phyloP scores from a whole-genome alignment of 2,888 invertebrate species.

The Yponomeuta sedellus region DNA sequence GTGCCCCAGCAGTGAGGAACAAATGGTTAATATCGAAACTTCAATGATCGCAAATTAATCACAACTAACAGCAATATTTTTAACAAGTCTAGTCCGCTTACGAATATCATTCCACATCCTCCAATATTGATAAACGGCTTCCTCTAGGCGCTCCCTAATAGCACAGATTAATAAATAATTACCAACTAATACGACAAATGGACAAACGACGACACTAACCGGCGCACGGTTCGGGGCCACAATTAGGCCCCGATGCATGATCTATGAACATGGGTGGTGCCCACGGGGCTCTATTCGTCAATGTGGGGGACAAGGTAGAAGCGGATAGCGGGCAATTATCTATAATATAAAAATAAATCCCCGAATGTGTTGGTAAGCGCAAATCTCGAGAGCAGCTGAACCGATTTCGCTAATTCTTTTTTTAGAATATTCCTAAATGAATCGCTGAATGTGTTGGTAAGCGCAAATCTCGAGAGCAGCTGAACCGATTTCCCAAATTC shows the following conservation, averaged over 20 bases:
- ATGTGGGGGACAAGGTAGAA: conserved; percentile 21
- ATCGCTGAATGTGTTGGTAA: too few relatives aligned
- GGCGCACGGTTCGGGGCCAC: conserved; percentile 39
- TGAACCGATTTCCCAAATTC: too few relatives aligned
- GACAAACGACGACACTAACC: conserved; percentile 35
- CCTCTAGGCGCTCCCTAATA: not conserved
- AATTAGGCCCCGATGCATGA: conserved; percentile 46
- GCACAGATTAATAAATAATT: conserved; percentile 14
- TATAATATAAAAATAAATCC: too few relatives aligned
- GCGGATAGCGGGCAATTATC: conserved; percentile 8
- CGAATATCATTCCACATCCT: not conserved
- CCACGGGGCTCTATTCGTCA: conserved; percentile 38
- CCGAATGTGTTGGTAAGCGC: too few relatives aligned
- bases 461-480: too few relatives aligned
- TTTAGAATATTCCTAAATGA: too few relatives aligned
- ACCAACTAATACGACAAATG: conserved; percentile 18
- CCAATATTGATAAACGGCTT: not conserved
- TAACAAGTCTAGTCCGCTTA: not conserved
- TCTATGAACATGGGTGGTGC: conserved; percentile 39
- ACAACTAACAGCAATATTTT: too few relatives aligned
- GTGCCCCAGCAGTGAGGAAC: too few relatives aligned
- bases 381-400: too few relatives aligned
- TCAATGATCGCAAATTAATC: too few relatives aligned
- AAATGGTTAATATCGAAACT: too few relatives aligned
- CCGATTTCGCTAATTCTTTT: too few relatives aligned